Percentiles rank a stretch among this genome's conserved stretches.
Evolutionary conservation across 1,140 invertebrate species (phyloP).

Genomic region (Temnothorax nylanderi): DNA sequence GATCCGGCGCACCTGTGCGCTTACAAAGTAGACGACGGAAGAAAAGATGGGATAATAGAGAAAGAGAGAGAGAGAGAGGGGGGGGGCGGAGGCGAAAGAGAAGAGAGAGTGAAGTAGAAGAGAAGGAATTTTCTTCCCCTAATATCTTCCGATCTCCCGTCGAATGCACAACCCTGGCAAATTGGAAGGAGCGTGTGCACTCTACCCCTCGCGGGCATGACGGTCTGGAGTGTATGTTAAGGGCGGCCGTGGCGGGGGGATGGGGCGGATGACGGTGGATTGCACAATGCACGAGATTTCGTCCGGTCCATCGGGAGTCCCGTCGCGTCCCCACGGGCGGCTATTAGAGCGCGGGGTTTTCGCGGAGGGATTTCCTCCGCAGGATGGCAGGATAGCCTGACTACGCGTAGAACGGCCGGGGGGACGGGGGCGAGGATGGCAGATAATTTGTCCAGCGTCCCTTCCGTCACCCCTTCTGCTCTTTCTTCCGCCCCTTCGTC

Average conservation of each 20-base stretch:
- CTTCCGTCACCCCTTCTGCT: constrained; percentile 19
- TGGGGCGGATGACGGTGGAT: constrained; percentile 46
- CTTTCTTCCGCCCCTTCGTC: constrained; percentile 46
- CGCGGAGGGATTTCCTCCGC: constrained; percentile 57
- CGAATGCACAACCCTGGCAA: constrained; percentile 74
- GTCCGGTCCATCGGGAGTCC: constrained; percentile 78
- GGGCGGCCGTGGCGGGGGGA: not conserved
- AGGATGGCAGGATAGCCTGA: constrained; percentile 63
- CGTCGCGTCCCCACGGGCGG: constrained; percentile 75
- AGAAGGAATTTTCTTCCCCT: constrained; percentile 64
- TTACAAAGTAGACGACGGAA: constrained; percentile 25
- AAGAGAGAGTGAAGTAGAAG: not conserved
- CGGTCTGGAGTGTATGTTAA: constrained; percentile 39
- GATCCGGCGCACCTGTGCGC: constrained; percentile 47
- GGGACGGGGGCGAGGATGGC: constrained; percentile 70
- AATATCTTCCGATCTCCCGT: constrained; percentile 73
- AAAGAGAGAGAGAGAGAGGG: too few species aligned
- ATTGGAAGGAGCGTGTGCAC: constrained; percentile 69
- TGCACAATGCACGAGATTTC: constrained; percentile 81
- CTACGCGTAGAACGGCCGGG: constrained; percentile 56
- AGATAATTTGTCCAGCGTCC: constrained; percentile 82
- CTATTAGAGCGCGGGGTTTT: constrained; percentile 76
- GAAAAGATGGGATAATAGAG: constrained; percentile 51
- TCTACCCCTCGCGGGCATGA: constrained; percentile 18
- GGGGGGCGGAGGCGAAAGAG: too few species aligned